These are phyloP conservation scores for Falco cherrug DNA, from an alignment of 2,797 vertebrate species.

Conservation along the genomic window DNA sequence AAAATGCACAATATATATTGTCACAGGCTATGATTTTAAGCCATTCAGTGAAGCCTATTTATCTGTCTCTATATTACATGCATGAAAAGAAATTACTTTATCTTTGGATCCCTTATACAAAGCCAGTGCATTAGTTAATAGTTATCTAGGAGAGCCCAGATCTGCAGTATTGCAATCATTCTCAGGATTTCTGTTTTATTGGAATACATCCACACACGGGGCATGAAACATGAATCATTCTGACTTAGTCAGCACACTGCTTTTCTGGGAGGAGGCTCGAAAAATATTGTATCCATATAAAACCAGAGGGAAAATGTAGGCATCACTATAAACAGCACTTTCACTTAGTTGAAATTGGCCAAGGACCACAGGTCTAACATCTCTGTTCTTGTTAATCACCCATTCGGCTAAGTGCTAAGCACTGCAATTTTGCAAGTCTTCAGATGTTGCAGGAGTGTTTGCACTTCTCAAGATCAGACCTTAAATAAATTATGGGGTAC, in stretches of 20 bases:
- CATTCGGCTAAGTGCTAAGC: not conserved
- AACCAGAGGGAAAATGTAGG: not conserved
- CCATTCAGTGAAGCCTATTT: not conserved
- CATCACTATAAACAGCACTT: not conserved
- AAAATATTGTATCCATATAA: not conserved
- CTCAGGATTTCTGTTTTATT: not conserved
- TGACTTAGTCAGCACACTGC: not conserved
- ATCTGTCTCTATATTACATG: not conserved
- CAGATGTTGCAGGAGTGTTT: conserved; percentile 11
- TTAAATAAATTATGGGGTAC: conserved; percentile 39
- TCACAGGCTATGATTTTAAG: not conserved
- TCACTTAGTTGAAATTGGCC: not conserved
- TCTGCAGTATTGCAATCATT: not conserved
- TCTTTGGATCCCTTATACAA: not conserved
- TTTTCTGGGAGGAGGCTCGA: not conserved
- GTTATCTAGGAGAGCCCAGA: not conserved
- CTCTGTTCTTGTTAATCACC: not conserved
- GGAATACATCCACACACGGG: not conserved
- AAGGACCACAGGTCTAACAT: not conserved
- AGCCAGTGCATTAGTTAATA: not conserved
- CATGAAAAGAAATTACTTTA: not conserved
- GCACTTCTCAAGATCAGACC: not conserved
- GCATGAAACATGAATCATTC: not conserved
- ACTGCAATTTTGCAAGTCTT: conserved; percentile 28
- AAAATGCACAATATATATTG: not conserved